These are phyloP conservation scores for Pygocentrus nattereri DNA, from an alignment of 2,797 vertebrate genomes.

Conservation along the genomic window DNA sequence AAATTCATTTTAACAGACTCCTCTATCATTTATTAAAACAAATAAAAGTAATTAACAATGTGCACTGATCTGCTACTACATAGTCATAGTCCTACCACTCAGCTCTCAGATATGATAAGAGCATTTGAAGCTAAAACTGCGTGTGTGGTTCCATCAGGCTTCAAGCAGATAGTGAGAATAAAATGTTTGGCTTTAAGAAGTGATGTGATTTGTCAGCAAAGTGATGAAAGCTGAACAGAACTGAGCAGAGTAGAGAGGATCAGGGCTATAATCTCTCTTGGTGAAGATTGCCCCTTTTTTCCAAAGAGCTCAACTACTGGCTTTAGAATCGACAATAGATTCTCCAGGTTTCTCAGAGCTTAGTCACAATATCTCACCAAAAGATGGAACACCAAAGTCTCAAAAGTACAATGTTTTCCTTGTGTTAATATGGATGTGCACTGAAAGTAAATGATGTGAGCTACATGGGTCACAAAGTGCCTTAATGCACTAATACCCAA, in stretches of 20 bases:
- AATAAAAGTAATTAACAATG: not conserved
- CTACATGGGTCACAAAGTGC: not conserved
- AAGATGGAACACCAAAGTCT: not conserved
- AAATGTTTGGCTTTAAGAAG: constrained; percentile 13
- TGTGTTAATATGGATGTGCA: not conserved
- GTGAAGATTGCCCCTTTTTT: constrained; percentile 66
- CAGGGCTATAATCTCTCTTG: constrained; percentile 62
- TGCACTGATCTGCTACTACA: not conserved
- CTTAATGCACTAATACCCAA: not conserved
- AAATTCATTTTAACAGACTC: not conserved
- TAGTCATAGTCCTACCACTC: not conserved
- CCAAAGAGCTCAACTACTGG: constrained; percentile 38
- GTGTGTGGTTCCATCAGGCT: not conserved
- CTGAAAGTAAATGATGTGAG: not conserved
- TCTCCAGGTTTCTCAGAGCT: constrained; percentile 45
- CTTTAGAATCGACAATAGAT: constrained; percentile 62
- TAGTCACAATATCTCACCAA: not conserved
- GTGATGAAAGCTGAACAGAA: constrained; percentile 25
- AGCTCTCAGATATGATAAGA: not conserved
- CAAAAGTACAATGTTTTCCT: not conserved
- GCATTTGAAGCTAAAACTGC: not conserved
- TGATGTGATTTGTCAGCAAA: constrained; percentile 16
- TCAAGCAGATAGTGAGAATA: not conserved
- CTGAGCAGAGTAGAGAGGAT: constrained; percentile 57
- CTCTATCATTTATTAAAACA: not conserved